A percentile compares a stretch with the other conserved stretches of the same genome.
Evolutionary conservation across 2,888 invertebrate genomes (phyloP).

Genomic region (Bursaphelenchus okinawaensis): DNA sequence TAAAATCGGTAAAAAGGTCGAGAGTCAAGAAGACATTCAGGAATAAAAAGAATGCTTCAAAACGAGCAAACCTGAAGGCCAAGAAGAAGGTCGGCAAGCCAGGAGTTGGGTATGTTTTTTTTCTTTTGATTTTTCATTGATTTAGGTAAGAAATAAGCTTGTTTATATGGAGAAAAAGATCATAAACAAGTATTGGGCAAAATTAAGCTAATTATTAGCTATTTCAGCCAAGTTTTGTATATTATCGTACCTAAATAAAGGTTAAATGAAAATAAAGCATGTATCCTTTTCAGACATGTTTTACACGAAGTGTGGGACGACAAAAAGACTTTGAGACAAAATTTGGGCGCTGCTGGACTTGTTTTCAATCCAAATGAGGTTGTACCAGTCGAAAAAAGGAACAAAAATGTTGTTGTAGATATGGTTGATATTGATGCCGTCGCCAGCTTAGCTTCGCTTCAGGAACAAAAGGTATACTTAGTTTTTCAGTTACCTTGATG

Average conservation of each 20-base stretch:
- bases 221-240: no score
- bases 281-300: conserved; percentile 31
- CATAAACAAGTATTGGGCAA: no score
- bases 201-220: no score
- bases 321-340: conserved; percentile 29
- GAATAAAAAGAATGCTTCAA: conserved; percentile 17
- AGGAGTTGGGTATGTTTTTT: conserved; percentile 16
- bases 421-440: background rate
- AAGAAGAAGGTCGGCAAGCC: conserved; percentile 11
- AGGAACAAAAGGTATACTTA: conserved; percentile 8
- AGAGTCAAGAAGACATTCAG: conserved; percentile 9
- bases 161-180: background rate
- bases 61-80: conserved; percentile 15
- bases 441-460: background rate
- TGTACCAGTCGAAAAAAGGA: conserved; percentile 11
- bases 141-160: background rate
- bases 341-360: conserved; percentile 37
- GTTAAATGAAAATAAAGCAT: no score
- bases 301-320: conserved; percentile 38
- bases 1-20: background rate
- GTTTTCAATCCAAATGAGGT: conserved; percentile 39
- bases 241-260: no score
- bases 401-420: background rate
- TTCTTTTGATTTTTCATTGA: background rate
- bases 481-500: background rate